Percentiles rank a stretch among this genome's conserved stretches.
phyloP scores from a whole-genome alignment of 2,113 vertebrate genomes.

The Cynopterus brachyotis region DNA sequence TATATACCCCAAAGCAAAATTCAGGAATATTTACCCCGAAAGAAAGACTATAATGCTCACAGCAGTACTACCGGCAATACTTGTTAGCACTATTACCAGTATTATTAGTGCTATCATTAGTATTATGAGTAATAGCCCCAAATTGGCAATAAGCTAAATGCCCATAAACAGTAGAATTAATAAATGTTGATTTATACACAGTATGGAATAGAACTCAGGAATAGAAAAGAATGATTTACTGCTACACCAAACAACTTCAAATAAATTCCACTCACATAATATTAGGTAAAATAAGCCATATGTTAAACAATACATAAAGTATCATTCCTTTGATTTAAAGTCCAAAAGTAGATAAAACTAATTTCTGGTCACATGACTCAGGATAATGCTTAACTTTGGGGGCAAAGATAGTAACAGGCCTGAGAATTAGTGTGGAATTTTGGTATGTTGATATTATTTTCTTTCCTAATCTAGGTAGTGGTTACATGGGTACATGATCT shows the following conservation, averaged over 20 bases:
- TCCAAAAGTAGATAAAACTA: background rate
- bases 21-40: no score
- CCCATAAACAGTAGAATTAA: background rate
- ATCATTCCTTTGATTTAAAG: background rate
- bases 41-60: background rate
- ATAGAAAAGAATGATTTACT: background rate
- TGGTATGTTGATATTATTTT: background rate
- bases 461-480: background rate
- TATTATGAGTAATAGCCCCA: background rate
- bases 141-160: background rate
- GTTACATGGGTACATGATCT: background rate
- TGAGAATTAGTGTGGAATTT: background rate
- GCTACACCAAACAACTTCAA: background rate
- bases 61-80: background rate
- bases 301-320: background rate
- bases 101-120: background rate
- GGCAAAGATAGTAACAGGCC: fast-evolving
- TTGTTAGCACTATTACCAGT: background rate
- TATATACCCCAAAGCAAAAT: background rate
- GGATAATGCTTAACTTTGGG: background rate
- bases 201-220: background rate
- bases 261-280: background rate
- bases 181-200: background rate
- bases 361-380: background rate
- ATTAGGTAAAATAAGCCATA: background rate